Evolutionary conservation across 1,140 invertebrate species (phyloP).

Genomic region (Cyclina sinensis): DNA sequence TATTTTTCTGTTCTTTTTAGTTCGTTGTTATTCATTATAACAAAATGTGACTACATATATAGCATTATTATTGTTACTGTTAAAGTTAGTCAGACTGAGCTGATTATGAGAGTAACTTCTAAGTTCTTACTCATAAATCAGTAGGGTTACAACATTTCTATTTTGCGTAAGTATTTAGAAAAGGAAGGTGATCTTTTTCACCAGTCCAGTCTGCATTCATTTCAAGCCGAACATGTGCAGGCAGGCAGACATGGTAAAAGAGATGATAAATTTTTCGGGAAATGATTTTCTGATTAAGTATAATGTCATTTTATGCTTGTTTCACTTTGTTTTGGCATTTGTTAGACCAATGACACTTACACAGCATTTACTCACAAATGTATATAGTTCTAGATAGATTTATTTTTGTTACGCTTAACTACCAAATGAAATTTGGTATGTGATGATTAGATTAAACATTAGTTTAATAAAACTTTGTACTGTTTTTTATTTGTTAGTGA

Average conservation of each 20-base stretch:
- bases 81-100: not conserved
- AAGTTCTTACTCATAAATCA: no score
- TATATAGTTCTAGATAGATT: constrained; percentile 39
- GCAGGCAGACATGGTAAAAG: no score
- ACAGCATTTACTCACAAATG: constrained; percentile 45
- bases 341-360: constrained; percentile 27
- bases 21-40: constrained; percentile 6
- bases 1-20: not conserved
- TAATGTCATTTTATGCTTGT: not conserved
- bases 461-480: constrained; percentile 21
- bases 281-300: no score
- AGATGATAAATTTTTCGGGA: no score
- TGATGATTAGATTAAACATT: constrained; percentile 13
- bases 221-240: no score
- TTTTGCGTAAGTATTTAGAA: not conserved
- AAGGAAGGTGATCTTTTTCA: no score
- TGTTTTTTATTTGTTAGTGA: constrained; percentile 16
- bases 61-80: constrained; percentile 29
- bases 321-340: constrained; percentile 13
- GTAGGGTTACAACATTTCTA: no score
- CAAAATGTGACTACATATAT: not conserved
- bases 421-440: constrained; percentile 40
- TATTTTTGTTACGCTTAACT: constrained; percentile 46
- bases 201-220: no score
- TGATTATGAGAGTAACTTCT: not conserved